Conservation (phyloP, 2,113 vertebrate species). For the Etheostoma spectabile region DNA sequence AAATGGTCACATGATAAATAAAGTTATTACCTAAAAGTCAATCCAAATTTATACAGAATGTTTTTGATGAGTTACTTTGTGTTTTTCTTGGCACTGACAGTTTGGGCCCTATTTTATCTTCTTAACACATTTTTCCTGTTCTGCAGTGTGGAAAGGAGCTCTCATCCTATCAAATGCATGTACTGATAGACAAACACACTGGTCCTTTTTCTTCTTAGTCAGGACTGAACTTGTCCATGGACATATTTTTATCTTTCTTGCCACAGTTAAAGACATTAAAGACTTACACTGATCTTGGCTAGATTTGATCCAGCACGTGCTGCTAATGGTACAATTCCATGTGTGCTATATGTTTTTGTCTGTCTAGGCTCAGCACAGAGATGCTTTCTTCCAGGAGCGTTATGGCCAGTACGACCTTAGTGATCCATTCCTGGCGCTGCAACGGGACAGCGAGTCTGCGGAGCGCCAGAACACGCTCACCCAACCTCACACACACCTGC, state of each 20-base stretch:
- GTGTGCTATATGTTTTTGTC: constrained; percentile 18
- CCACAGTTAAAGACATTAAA: background rate
- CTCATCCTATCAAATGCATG: constrained; percentile 14
- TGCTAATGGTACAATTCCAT: background rate
- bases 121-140: constrained; percentile 28
- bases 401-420: constrained; percentile 97
- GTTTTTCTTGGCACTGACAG: constrained; percentile 24
- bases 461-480: constrained; percentile 71
- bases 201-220: constrained; percentile 1
- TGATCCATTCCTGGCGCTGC: constrained; percentile 94
- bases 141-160: constrained; percentile 16
- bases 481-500: constrained; percentile 81
- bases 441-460: constrained; percentile 91
- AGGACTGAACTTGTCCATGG: background rate
- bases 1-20: background rate
- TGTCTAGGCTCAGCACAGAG: constrained; percentile 91
- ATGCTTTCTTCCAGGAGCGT: constrained; percentile 94
- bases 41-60: background rate
- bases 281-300: background rate
- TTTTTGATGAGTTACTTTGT: constrained; percentile 12
- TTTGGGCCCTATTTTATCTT: constrained; percentile 12
- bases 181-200: constrained; percentile 11
- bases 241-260: background rate
- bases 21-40: background rate
- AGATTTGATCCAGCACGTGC: background rate